Conservation (phyloP, 1,140 invertebrate genomes). For the Fopius arisanus region DNA sequence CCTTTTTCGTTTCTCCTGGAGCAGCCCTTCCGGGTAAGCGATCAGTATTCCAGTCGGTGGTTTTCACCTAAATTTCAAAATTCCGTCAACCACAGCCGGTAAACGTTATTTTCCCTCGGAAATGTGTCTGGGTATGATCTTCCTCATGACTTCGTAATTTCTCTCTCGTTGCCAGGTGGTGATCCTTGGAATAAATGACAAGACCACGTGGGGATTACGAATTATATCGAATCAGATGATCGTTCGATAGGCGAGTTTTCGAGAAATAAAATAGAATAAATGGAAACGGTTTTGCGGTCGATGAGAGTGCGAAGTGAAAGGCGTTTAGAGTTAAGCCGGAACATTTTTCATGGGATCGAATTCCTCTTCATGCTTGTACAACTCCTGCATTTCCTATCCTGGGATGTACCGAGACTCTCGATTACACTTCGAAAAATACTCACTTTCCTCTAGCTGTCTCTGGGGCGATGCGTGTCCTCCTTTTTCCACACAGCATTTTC, state of each 20-base stretch:
- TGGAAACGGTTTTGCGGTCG: slow-evolving; percentile 46
- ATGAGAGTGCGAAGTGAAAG: slow-evolving; percentile 42
- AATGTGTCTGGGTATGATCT: not conserved
- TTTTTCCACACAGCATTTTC: not conserved
- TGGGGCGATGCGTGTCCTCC: not conserved
- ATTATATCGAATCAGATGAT: not conserved
- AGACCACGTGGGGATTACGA: not conserved
- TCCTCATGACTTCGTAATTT: not conserved
- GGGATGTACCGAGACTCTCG: slow-evolving; percentile 1
- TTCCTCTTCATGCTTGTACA: slow-evolving; percentile 22
- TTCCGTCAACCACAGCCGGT: not conserved
- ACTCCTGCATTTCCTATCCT: not conserved
- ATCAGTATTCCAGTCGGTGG: not conserved
- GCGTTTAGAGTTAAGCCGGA: slow-evolving; percentile 36
- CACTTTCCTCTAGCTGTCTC: slow-evolving; percentile 23
- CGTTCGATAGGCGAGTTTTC: not conserved
- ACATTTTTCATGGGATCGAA: slow-evolving; percentile 41
- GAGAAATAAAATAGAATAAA: slow-evolving; percentile 26
- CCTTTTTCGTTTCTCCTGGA: not conserved
- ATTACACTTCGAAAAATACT: slow-evolving; percentile 16
- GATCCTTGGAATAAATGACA: not conserved
- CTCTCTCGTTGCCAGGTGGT: not conserved
- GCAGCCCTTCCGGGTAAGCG: not conserved
- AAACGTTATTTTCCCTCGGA: not conserved
- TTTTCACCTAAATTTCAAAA: not conserved